Percentiles rank a stretch among this genome's conserved stretches.
These are phyloP conservation scores for Holacanthus passer DNA, from an alignment of 2,113 vertebrate genomes.

Conservation along the genomic window DNA sequence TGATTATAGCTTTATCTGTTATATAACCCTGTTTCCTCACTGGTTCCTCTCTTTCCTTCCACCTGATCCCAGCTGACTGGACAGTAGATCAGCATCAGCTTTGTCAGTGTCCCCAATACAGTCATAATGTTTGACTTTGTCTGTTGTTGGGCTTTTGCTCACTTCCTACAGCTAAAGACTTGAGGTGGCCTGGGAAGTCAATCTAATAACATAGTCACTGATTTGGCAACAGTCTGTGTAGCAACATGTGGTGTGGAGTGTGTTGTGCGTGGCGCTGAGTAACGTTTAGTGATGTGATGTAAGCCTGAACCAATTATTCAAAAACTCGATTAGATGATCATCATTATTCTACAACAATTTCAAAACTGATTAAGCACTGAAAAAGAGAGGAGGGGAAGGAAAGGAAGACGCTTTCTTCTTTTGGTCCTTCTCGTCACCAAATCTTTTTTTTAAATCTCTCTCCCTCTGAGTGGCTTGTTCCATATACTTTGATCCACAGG, in stretches of 20 bases:
- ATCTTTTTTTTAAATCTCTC: slow-evolving; percentile 6
- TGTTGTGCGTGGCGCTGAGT: neutral
- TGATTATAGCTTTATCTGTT: neutral
- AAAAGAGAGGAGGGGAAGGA: neutral
- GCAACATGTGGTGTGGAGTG: neutral
- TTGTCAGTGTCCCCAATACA: neutral
- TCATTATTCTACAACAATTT: neutral
- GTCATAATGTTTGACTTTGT: neutral
- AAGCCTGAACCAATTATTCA: neutral
- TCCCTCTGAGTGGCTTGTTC: slow-evolving; percentile 30
- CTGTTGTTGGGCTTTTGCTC: neutral
- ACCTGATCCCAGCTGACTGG: neutral
- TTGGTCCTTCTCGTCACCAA: neutral
- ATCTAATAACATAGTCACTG: neutral
- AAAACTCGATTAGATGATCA: neutral
- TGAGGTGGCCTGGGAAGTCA: neutral
- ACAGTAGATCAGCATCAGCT: neutral
- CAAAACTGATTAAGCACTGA: too few species aligned
- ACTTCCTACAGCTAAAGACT: neutral
- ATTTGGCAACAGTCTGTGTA: neutral
- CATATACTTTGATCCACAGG: slow-evolving; percentile 38
- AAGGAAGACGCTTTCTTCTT: neutral
- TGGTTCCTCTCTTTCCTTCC: neutral
- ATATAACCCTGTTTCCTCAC: neutral
- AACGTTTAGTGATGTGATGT: neutral